These are phyloP conservation scores for Nematolebias whitei DNA, from an alignment of 2,113 vertebrate genomes.

Conservation along the genomic window DNA sequence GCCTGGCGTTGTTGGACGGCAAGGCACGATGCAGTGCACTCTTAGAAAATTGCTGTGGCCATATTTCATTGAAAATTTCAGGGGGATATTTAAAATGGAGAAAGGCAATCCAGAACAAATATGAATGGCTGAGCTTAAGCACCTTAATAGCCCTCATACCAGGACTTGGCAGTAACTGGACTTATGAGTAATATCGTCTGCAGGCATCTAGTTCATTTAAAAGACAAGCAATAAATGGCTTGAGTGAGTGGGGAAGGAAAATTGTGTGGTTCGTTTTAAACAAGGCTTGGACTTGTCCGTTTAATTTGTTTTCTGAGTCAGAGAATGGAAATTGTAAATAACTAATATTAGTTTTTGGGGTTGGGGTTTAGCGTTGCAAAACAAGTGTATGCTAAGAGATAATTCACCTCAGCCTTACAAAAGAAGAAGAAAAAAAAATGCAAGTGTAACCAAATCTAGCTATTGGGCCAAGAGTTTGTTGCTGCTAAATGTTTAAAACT, in stretches of 20 bases:
- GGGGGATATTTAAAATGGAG: constrained; percentile 65
- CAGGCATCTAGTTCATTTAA: constrained; percentile 75
- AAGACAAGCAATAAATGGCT: constrained; percentile 75
- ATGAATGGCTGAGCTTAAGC: constrained; percentile 80
- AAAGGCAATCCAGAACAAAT: constrained; percentile 71
- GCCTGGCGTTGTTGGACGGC: constrained; percentile 32
- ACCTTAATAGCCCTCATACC: constrained; percentile 76
- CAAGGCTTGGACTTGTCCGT: constrained; percentile 48
- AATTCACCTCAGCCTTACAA: neutral
- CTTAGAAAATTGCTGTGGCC: constrained; percentile 50
- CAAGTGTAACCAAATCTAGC: constrained; percentile 54
- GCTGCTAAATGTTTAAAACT: constrained; percentile 43
- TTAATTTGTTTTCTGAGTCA: constrained; percentile 60
- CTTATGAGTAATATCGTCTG: constrained; percentile 80
- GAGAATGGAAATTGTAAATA: constrained; percentile 71
- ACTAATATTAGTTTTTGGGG: constrained; percentile 64
- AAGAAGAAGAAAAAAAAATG: constrained; percentile 26
- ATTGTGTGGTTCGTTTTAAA: constrained; percentile 54
- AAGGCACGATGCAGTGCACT: constrained; percentile 41
- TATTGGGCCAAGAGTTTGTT: constrained; percentile 53
- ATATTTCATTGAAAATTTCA: constrained; percentile 58
- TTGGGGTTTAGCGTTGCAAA: constrained; percentile 44
- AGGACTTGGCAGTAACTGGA: constrained; percentile 73
- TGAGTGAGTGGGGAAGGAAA: constrained; percentile 53
- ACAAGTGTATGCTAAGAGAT: constrained; percentile 35